A percentile compares a stretch with the other conserved stretches of the same genome.
phyloP scores from a whole-genome alignment of 2,888 invertebrate species.

The Poecilus cupreus region DNA sequence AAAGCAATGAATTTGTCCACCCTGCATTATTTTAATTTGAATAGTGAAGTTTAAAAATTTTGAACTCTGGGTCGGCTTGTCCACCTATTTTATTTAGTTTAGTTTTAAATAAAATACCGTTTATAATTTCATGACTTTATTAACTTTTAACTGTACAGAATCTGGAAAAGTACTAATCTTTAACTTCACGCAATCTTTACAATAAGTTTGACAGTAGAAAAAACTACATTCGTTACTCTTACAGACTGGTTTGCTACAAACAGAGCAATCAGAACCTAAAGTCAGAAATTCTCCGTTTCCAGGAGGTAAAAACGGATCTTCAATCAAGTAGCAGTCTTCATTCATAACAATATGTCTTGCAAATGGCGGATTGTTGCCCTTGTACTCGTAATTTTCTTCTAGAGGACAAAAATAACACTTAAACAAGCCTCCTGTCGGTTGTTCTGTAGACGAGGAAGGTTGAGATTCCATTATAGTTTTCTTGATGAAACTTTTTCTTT shows the following conservation, averaged over 20 bases:
- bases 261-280: slow-evolving; percentile 84
- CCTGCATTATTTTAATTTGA: too few species aligned
- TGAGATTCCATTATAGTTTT: slow-evolving; percentile 62
- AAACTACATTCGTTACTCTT: slow-evolving; percentile 85
- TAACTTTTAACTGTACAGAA: slow-evolving; percentile 80
- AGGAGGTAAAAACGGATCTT: slow-evolving; percentile 88
- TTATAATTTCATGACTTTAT: slow-evolving; percentile 68
- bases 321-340: slow-evolving; percentile 87
- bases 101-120: neutral
- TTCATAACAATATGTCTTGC: slow-evolving; percentile 79
- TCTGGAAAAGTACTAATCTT: slow-evolving; percentile 79
- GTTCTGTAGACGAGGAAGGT: slow-evolving; percentile 40
- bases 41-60: neutral
- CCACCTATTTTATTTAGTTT: too few species aligned
- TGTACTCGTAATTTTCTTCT: slow-evolving; percentile 83
- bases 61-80: too few species aligned
- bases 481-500: slow-evolving; percentile 75
- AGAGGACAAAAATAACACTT: slow-evolving; percentile 80
- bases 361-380: slow-evolving; percentile 85
- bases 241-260: slow-evolving; percentile 83
- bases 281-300: slow-evolving; percentile 85
- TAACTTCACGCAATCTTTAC: slow-evolving; percentile 80
- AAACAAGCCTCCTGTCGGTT: slow-evolving; percentile 71
- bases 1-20: too few species aligned
- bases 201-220: slow-evolving; percentile 85